These are phyloP conservation scores for Falco columbarius DNA, from an alignment of 2,797 vertebrate species.

Conservation along the genomic window DNA sequence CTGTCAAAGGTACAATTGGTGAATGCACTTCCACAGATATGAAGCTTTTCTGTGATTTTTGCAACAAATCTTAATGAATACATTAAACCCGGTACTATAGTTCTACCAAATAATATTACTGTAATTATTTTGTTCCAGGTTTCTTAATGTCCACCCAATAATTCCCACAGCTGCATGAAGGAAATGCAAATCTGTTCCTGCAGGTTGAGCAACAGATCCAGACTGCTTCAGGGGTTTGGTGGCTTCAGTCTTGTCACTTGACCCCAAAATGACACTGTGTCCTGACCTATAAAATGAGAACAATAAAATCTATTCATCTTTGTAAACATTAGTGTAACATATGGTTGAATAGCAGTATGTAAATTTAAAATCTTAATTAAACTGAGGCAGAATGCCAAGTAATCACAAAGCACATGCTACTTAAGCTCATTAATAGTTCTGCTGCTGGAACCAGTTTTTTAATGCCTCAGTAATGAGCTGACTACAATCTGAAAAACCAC, in stretches of 20 bases:
- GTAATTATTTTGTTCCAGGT: background rate
- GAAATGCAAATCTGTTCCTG: background rate
- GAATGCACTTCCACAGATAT: background rate
- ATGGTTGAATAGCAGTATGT: background rate
- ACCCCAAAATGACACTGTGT: background rate
- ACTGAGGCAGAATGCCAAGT: background rate
- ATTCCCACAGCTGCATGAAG: background rate
- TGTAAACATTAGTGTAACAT: background rate
- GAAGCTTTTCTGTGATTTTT: background rate
- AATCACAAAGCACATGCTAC: background rate
- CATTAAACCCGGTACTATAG: background rate
- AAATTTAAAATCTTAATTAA: slow-evolving; percentile 33
- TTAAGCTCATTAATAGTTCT: background rate
- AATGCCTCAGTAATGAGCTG: background rate
- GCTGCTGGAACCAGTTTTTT: slow-evolving; percentile 14
- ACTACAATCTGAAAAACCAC: background rate
- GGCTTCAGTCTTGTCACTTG: background rate
- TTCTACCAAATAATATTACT: background rate
- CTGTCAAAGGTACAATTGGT: background rate
- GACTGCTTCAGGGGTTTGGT: background rate
- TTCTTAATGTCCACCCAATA: background rate
- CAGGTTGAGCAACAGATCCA: background rate
- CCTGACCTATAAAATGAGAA: slow-evolving; percentile 7
- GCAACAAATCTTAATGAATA: background rate
- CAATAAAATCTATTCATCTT: slow-evolving; percentile 2